These are phyloP conservation scores for Novumbra hubbsi DNA, from an alignment of 2,797 vertebrate genomes.

Conservation along the genomic window DNA sequence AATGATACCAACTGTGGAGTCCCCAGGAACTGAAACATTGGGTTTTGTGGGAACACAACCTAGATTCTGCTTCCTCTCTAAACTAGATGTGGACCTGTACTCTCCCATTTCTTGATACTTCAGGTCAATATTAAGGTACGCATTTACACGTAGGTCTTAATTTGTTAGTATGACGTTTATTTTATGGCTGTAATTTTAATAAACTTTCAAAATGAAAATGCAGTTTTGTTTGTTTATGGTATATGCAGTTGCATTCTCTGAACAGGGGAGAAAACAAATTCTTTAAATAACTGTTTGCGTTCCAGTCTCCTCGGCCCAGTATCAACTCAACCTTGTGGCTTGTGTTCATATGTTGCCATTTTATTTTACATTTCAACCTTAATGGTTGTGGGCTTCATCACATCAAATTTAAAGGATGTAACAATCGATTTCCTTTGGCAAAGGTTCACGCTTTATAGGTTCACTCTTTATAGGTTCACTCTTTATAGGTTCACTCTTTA, in stretches of 20 bases:
- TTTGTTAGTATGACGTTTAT: neutral
- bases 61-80: too few relatives aligned
- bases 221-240: neutral
- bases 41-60: too few relatives aligned
- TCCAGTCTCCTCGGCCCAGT: conserved; percentile 15
- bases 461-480: too few relatives aligned
- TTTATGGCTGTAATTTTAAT: conserved; percentile 30
- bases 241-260: neutral
- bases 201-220: conserved; percentile 40
- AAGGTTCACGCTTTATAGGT: conserved; percentile 47
- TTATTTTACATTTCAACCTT: neutral
- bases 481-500: too few relatives aligned
- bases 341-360: neutral
- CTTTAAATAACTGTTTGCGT: conserved; percentile 54
- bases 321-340: conserved; percentile 19
- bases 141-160: neutral
- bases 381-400: neutral
- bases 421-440: conserved; percentile 47
- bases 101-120: neutral
- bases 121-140: neutral
- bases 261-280: neutral
- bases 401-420: conserved; percentile 16
- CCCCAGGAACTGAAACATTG: too few relatives aligned
- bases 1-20: too few relatives aligned
- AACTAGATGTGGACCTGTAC: too few relatives aligned